Evolutionary conservation across 2,888 invertebrate genomes (phyloP), one percentile per base, ranked within the genome.

Genomic region (Andrena flavipes): DNA sequence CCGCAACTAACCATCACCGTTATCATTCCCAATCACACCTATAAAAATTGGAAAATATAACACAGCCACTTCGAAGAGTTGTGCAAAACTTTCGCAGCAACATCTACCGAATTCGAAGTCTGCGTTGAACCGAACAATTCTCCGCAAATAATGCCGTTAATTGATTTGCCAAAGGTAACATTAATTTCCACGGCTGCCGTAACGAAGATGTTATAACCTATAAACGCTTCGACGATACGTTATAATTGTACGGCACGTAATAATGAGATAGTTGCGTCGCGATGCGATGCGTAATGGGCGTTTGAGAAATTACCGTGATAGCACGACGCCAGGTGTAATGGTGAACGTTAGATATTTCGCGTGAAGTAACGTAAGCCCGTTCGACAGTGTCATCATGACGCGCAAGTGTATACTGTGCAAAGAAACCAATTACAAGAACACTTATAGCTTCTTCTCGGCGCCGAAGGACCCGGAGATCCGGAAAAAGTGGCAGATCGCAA

Each of bases 391-490:
- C 70, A 88, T 71, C 76, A 93, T 93, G 93, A 93, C 93, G 68
- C 91, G 93, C 29, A 93, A 92, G 77, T 93, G 93, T 84, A 90
- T 90, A 20, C 80, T 93, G 62, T 93, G 93, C 75, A 92, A 92
- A 67, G 91, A 91, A 72, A 92, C 93, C 62, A 93, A 93, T 82
- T 92, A 93, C 73, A 93, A 90, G 82, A 93, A 92, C 82, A 87
- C 88, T 6, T 91, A 89, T 70, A 93, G 93, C 74, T 93, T 93
- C 69, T 93, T 93, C 81, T 93, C 93, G 10, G 93, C 93, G 0
- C 93, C 93, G 10, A 93, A 93, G 76, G 92, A 93, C 88, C 87
- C 90, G 42, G 90, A 91, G 56, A 91, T 88, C 0, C 89, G 93
- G 29, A 91, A 91, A 76, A 91, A 91, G 73, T 93, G 93, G 93